Evolutionary conservation across 2,113 vertebrate genomes (phyloP).

Genomic region (Xiphias gladius): DNA sequence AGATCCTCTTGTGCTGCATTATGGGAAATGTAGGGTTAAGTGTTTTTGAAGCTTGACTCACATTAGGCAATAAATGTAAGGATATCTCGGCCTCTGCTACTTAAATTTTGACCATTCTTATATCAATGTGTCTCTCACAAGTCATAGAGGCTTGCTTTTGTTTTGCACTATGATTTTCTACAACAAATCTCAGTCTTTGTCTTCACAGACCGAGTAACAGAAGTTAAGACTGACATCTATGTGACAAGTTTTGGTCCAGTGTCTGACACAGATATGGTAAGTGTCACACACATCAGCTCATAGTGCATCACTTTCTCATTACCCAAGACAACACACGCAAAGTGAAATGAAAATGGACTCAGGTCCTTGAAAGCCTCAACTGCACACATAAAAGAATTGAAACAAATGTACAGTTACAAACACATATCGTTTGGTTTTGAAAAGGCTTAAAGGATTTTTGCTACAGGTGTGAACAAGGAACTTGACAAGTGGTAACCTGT

Average conservation of each 20-base stretch:
- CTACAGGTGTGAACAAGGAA: no score
- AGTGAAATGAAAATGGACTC: conserved; percentile 11
- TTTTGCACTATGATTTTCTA: not conserved
- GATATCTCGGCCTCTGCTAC: not conserved
- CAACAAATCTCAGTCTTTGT: not conserved
- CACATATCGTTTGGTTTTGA: no score
- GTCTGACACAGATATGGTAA: conserved; percentile 83
- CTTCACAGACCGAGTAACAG: conserved; percentile 75
- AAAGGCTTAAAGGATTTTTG: no score
- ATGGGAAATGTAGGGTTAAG: not conserved
- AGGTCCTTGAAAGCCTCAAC: not conserved
- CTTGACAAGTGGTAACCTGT: no score
- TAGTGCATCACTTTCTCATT: not conserved
- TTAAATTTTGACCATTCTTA: not conserved
- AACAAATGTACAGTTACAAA: no score
- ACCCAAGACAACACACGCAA: not conserved
- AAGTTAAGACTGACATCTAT: conserved; percentile 82
- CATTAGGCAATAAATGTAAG: not conserved
- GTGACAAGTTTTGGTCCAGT: conserved; percentile 83
- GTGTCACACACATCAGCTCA: not conserved
- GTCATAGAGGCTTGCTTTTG: not conserved
- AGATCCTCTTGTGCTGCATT: not conserved
- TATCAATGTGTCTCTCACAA: not conserved
- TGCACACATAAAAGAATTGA: no score
- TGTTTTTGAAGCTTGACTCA: not conserved